Conservation (phyloP, 2,888 invertebrate species). For the Tenthredo mesomela region DNA sequence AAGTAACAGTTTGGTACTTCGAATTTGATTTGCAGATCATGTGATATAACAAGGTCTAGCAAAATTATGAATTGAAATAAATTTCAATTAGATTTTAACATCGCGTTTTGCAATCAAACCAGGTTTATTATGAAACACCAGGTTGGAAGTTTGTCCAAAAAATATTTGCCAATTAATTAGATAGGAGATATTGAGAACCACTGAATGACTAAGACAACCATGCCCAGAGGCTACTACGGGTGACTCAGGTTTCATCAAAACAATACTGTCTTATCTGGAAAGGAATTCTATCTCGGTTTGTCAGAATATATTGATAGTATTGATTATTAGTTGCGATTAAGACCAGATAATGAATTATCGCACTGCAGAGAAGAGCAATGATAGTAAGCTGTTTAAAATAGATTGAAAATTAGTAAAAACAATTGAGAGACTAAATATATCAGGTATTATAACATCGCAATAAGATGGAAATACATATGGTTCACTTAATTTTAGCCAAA, state of each 20-base stretch:
- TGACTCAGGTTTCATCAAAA: slow-evolving; percentile 47
- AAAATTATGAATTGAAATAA: neutral
- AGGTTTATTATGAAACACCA: neutral
- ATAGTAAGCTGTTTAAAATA: neutral
- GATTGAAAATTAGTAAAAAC: neutral
- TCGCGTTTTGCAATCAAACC: neutral
- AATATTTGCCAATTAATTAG: neutral
- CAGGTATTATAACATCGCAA: neutral
- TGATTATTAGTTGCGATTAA: neutral
- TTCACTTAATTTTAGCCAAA: neutral
- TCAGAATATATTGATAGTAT: slow-evolving; percentile 19
- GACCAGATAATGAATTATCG: neutral
- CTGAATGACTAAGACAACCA: slow-evolving; percentile 35
- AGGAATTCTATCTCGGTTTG: slow-evolving; percentile 26
- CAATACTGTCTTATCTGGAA: slow-evolving; percentile 24
- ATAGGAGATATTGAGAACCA: slow-evolving; percentile 8
- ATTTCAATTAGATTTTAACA: neutral
- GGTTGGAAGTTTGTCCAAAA: neutral
- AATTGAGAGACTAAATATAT: neutral
- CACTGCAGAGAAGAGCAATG: neutral
- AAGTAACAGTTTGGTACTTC: neutral
- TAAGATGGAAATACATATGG: neutral
- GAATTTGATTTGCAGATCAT: neutral
- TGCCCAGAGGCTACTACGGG: slow-evolving; percentile 37
- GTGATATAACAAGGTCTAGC: neutral